These are phyloP conservation scores for Antheraea pernyi DNA, from an alignment of 1,140 invertebrate genomes.

Conservation along the genomic window DNA sequence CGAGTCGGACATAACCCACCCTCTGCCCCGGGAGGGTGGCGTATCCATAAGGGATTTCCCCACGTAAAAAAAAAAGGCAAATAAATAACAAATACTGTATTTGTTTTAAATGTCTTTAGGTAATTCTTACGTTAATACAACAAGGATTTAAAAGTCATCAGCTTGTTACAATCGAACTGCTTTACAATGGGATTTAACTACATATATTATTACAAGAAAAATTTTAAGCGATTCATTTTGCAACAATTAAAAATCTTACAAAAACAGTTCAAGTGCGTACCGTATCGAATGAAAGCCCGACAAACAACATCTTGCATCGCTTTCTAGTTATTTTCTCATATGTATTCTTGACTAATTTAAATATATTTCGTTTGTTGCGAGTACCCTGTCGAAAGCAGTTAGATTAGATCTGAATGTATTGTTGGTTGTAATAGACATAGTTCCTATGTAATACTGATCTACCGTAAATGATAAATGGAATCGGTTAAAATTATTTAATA, in stretches of 20 bases:
- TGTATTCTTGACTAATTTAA: slow-evolving; percentile 52
- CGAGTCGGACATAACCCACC: too few species aligned
- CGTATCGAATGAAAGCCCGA: slow-evolving; percentile 58
- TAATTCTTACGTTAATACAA: too few species aligned
- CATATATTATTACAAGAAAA: background rate
- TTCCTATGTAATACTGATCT: too few species aligned
- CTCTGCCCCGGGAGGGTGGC: too few species aligned
- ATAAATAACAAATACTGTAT: too few species aligned
- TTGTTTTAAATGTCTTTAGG: too few species aligned
- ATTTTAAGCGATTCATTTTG: background rate
- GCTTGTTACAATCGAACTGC: background rate
- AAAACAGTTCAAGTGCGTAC: slow-evolving; percentile 31
- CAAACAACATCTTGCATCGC: slow-evolving; percentile 56
- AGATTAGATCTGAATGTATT: background rate
- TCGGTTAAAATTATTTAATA: too few species aligned
- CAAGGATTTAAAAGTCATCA: background rate
- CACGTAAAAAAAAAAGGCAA: too few species aligned
- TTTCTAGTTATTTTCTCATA: slow-evolving; percentile 58
- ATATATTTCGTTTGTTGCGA: slow-evolving; percentile 47
- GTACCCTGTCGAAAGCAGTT: slow-evolving; percentile 49
- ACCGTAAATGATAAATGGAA: too few species aligned
- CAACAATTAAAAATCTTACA: background rate
- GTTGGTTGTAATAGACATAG: background rate
- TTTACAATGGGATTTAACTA: background rate
- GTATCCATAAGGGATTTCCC: too few species aligned